Evolutionary conservation across 2,113 vertebrate genomes (phyloP).

Genomic region (Sceloporus tristichus): DNA sequence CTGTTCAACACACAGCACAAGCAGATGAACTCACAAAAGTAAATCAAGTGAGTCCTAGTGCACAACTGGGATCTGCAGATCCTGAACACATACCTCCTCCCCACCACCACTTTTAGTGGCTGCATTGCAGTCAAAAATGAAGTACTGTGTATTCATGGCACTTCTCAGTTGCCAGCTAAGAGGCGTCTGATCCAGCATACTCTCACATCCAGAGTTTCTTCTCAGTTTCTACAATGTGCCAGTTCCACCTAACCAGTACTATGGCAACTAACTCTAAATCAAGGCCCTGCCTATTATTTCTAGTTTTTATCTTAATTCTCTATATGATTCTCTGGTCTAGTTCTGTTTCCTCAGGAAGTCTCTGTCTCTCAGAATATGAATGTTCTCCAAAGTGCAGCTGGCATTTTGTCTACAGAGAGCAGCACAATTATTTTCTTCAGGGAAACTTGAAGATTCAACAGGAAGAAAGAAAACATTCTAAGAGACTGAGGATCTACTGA

Average conservation of each 20-base stretch:
- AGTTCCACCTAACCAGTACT: constrained; percentile 7
- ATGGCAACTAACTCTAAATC: background rate
- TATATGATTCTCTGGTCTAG: background rate
- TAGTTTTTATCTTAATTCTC: background rate
- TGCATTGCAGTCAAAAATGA: background rate
- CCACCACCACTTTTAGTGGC: background rate
- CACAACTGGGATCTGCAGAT: background rate
- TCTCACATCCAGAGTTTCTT: constrained; percentile 7
- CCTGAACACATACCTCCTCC: background rate
- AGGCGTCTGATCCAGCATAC: constrained; percentile 11
- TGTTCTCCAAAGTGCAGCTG: background rate
- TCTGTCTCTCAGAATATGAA: background rate
- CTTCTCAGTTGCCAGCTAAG: background rate
- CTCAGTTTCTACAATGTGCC: constrained; percentile 24
- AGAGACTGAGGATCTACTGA: rapidly evolving
- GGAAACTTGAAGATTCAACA: constrained; percentile 32
- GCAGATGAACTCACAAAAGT: background rate
- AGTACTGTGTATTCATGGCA: background rate
- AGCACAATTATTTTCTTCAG: background rate
- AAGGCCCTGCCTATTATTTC: background rate
- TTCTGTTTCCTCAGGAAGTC: background rate
- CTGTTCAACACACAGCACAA: background rate
- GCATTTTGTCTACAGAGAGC: background rate
- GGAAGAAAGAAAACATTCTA: background rate
- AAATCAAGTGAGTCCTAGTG: background rate